Percentiles rank a stretch among this genome's conserved stretches.
Evolutionary conservation across 2,113 vertebrate genomes (phyloP).

Genomic region (Saguinus imperator): DNA sequence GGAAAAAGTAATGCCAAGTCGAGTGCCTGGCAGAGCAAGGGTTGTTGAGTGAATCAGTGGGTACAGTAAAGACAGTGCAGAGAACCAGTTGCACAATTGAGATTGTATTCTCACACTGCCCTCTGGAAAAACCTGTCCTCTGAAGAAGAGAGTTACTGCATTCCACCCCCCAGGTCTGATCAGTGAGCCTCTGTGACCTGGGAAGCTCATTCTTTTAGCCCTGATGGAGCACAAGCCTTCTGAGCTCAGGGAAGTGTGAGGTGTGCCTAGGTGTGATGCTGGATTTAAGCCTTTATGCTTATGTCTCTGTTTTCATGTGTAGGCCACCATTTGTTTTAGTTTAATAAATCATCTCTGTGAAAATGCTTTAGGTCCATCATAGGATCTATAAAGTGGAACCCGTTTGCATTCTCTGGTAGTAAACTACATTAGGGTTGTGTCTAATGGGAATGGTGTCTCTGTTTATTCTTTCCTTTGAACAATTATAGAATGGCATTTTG

Average conservation of each 20-base stretch:
- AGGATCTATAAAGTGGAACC: background rate
- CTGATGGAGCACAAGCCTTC: fast-evolving
- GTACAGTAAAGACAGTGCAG: background rate
- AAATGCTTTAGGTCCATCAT: background rate
- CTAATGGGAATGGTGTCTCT: background rate
- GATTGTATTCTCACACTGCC: background rate
- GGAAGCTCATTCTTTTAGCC: background rate
- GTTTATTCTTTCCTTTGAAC: background rate
- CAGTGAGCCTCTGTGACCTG: fast-evolving
- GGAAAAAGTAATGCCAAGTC: background rate
- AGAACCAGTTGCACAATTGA: background rate
- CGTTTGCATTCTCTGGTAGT: background rate
- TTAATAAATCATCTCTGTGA: constrained; percentile 29
- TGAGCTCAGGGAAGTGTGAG: background rate
- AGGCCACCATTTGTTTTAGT: background rate
- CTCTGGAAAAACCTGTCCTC: background rate
- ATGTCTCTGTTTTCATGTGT: background rate
- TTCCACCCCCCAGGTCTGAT: background rate
- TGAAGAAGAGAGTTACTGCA: background rate
- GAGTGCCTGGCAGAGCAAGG: background rate
- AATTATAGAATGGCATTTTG: background rate
- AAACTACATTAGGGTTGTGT: background rate
- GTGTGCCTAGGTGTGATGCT: background rate
- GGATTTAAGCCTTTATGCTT: background rate
- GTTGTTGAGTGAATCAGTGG: background rate